Conservation (phyloP, 2,888 invertebrate genomes). For the Rhorus exstirpatorius region DNA sequence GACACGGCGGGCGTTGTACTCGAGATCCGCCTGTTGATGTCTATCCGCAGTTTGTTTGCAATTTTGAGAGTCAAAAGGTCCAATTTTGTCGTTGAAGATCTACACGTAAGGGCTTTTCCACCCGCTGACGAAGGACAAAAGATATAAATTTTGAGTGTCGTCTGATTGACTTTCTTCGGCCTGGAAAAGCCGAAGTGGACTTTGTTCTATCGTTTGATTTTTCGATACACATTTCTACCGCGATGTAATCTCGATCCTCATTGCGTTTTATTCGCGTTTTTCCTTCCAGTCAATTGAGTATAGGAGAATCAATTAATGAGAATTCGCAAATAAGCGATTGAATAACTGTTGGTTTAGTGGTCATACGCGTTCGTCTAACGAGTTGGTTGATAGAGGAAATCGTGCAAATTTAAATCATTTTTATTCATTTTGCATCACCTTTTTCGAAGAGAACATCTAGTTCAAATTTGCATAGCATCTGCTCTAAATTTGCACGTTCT, state of each 20-base stretch:
- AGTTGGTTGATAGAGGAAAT: no score
- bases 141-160: not conserved
- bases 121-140: slow-evolving; percentile 18
- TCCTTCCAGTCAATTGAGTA: no score
- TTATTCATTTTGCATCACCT: no score
- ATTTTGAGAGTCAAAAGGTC: slow-evolving; percentile 12
- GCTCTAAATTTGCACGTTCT: no score
- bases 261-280: no score
- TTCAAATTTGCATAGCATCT: no score
- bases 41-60: slow-evolving; percentile 24
- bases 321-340: no score
- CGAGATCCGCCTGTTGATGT: not conserved
- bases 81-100: slow-evolving; percentile 7
- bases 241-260: not conserved
- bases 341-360: no score
- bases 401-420: no score
- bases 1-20: slow-evolving; percentile 5
- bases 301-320: no score
- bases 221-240: slow-evolving; percentile 12
- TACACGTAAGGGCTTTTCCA: not conserved
- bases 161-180: slow-evolving; percentile 65
- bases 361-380: no score
- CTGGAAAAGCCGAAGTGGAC: slow-evolving; percentile 75
- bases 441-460: no score
- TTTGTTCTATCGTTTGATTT: slow-evolving; percentile 70